These are phyloP conservation scores for Leptinotarsa undecemlineata DNA, from an alignment of 1,140 invertebrate species.

Conservation along the genomic window DNA sequence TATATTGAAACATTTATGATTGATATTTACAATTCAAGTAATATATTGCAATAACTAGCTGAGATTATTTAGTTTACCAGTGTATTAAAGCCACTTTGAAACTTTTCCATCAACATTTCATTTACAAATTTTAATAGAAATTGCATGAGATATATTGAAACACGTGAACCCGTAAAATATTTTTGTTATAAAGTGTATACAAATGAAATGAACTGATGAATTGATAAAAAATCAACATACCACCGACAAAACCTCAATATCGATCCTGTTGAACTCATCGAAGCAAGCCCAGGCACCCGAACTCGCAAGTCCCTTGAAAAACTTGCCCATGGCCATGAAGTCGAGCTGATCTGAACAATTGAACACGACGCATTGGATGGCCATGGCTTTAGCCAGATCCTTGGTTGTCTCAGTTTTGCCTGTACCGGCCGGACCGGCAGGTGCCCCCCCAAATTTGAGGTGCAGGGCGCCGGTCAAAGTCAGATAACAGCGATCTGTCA, in stretches of 20 bases:
- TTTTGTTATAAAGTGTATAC: no score
- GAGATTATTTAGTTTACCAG: no score
- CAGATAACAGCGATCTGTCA: slow-evolving; percentile 82
- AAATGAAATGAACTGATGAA: no score
- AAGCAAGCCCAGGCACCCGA: slow-evolving; percentile 78
- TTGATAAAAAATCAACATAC: slow-evolving; percentile 9
- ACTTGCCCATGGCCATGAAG: slow-evolving; percentile 73
- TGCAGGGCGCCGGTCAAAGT: slow-evolving; percentile 71
- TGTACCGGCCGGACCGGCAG: slow-evolving; percentile 73
- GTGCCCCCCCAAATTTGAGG: slow-evolving; percentile 73
- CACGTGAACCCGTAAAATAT: no score
- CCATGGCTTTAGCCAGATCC: slow-evolving; percentile 75
- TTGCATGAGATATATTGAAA: no score
- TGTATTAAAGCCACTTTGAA: no score
- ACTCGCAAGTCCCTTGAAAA: slow-evolving; percentile 63
- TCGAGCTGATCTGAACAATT: slow-evolving; percentile 78
- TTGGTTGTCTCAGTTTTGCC: slow-evolving; percentile 79
- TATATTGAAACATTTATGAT: no score
- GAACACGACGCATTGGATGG: slow-evolving; percentile 76
- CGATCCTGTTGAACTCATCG: slow-evolving; percentile 78
- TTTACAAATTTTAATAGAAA: no score
- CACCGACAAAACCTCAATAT: slow-evolving; percentile 68
- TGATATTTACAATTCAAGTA: no score
- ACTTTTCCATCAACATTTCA: no score
- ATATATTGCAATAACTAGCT: no score